Base-by-base conservation (phyloP, 1,140 invertebrate species). In the Hylaeus volcanicus region DNA sequence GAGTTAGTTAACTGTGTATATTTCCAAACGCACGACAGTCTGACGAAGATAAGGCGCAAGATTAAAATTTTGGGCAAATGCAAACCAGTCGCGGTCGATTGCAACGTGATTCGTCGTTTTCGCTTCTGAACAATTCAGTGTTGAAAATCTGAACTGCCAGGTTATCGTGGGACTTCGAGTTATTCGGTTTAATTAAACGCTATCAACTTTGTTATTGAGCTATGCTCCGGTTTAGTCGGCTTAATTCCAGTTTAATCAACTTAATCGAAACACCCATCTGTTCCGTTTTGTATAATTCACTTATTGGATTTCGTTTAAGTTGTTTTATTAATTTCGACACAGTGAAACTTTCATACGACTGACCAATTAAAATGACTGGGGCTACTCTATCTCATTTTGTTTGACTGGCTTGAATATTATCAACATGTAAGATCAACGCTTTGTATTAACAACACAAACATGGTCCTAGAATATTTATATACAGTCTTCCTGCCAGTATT, bases 171-270 rank as follows among this genome's bases (percentile, higher is more conserved):
- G 5, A 71, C 45, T 14, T 60, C 5, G 66, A 51, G 66, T 71
- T 77, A 60, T 71, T 51, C 56, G 45, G 43, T 51, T 77, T 61
- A 77, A 77, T 77, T 70, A 70, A 51, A 41, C 12, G 56, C 66
- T 61, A 71, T 71, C 75, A 66, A 61, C 66, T 77, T 77, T 77
- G 66, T 77, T 77, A 71, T 70, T 70, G 43, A 71, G 45, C 8
- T 39, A 9, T 51, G 51, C 56, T 51, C 45, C 75, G 75, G 61
- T 77, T 51, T 77, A 77, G 71, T 77, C 75, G 75, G 71, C 55
- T 77, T 77, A 77, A 77, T 77, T 77, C 66, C 75, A 71, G 55
- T 77, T 77, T 71, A 77, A 77, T 77, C 75, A 71, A 71, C 75
- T 61, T 77, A 71, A 71, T 61, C 75, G 75, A 53, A 77, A 61